Conservation (phyloP, 1,140 invertebrate species). For the Drosophila prosaltans region DNA sequence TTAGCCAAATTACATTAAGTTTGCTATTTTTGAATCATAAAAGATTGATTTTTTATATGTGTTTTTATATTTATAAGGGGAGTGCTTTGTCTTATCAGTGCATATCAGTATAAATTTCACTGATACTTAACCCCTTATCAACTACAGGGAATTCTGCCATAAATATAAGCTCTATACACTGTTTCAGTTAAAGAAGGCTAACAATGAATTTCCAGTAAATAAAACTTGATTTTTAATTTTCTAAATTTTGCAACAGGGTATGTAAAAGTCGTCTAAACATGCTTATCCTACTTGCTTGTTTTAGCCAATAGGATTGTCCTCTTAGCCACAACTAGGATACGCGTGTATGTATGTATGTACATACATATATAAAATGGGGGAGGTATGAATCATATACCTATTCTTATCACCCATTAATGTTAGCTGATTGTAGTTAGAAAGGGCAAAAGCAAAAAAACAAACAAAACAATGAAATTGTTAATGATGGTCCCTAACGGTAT, state of each 20-base stretch:
- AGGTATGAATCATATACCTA: background rate
- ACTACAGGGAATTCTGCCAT: too few species aligned
- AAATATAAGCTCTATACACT: too few species aligned
- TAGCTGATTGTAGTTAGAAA: background rate
- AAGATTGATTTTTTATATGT: too few species aligned
- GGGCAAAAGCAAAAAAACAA: background rate
- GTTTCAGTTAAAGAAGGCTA: too few species aligned
- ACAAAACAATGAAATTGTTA: background rate
- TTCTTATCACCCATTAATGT: background rate
- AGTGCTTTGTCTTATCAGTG: background rate
- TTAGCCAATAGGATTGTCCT: background rate
- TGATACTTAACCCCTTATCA: conserved; percentile 6
- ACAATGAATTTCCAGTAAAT: too few species aligned
- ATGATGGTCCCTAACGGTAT: conserved; percentile 16
- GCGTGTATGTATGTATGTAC: background rate
- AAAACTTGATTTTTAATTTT: too few species aligned
- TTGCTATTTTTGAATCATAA: too few species aligned
- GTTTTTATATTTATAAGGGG: background rate
- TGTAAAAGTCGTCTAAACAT: too few species aligned
- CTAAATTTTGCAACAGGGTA: too few species aligned
- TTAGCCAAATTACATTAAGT: too few species aligned
- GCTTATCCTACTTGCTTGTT: too few species aligned
- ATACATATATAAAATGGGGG: background rate
- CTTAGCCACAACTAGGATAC: background rate
- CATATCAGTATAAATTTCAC: background rate